Conservation (phyloP, 1,140 invertebrate genomes). For the Drosophila suzukii region DNA sequence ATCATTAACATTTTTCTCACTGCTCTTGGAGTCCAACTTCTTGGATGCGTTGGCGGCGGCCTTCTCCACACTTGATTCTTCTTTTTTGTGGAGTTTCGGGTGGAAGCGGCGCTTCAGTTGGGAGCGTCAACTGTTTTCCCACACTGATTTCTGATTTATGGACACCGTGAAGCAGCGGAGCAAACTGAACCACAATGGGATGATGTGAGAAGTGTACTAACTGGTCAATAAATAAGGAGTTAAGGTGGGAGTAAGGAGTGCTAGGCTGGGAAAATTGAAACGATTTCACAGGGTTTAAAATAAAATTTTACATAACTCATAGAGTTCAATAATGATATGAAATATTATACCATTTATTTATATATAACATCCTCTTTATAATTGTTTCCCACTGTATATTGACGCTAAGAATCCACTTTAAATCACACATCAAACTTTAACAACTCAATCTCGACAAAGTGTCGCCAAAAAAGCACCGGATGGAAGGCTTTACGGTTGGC, state of each 20-base stretch:
- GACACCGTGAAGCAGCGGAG: conserved; percentile 44
- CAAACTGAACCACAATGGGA: conserved; percentile 34
- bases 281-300: no score
- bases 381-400: no score
- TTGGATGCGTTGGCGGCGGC: conserved; percentile 57
- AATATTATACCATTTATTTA: no score
- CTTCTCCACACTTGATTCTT: conserved; percentile 17
- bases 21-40: conserved; percentile 19
- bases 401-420: neutral
- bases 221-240: conserved; percentile 40
- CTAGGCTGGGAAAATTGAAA: conserved; percentile 2
- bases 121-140: conserved; percentile 79
- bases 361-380: no score
- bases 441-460: conserved; percentile 53
- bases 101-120: conserved; percentile 61
- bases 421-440: conserved; percentile 39
- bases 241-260: neutral
- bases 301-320: neutral
- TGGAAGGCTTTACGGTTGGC: conserved; percentile 4
- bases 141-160: conserved; percentile 68
- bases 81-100: conserved; percentile 2
- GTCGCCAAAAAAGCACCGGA: conserved; percentile 41
- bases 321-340: neutral
- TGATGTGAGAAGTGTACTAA: conserved; percentile 39
- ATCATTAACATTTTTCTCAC: conserved; percentile 73